Evolutionary conservation across 2,113 vertebrate genomes (phyloP).

Genomic region (Oreocharis arfaki): DNA sequence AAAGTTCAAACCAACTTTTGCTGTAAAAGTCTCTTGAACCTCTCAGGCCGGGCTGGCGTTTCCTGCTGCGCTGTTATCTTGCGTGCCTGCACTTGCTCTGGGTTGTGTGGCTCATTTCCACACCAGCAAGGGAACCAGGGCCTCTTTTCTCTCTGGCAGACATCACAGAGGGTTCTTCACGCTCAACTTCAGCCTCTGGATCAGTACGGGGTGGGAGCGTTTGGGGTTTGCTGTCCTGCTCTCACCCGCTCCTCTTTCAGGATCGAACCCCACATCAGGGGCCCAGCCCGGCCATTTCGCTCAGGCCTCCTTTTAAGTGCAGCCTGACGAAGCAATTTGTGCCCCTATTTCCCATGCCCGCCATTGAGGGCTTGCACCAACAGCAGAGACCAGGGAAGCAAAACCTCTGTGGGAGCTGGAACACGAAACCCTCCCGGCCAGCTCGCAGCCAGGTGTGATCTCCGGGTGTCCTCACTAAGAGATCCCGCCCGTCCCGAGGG

Average conservation of each 20-base stretch:
- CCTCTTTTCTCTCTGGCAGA: background rate
- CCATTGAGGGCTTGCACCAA: background rate
- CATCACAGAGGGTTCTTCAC: background rate
- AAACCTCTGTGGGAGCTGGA: background rate
- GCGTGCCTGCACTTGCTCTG: background rate
- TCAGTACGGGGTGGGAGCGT: background rate
- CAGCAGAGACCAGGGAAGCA: background rate
- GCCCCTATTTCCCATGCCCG: background rate
- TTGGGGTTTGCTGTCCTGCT: background rate
- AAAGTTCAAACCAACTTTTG: background rate
- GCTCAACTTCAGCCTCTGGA: background rate
- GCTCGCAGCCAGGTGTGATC: background rate
- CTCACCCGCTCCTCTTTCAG: background rate
- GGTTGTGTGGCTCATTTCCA: background rate
- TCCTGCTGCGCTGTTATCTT: rapidly evolving
- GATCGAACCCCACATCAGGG: background rate
- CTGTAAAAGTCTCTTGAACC: background rate
- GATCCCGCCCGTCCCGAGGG: background rate
- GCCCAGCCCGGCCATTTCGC: background rate
- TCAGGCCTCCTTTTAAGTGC: background rate
- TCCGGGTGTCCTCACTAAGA: background rate
- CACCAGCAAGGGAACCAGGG: background rate
- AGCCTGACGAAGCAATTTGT: background rate
- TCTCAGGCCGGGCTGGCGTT: background rate
- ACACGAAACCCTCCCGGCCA: background rate